phyloP scores from a whole-genome alignment of 2,113 vertebrate genomes.

The Daubentonia madagascariensis region DNA sequence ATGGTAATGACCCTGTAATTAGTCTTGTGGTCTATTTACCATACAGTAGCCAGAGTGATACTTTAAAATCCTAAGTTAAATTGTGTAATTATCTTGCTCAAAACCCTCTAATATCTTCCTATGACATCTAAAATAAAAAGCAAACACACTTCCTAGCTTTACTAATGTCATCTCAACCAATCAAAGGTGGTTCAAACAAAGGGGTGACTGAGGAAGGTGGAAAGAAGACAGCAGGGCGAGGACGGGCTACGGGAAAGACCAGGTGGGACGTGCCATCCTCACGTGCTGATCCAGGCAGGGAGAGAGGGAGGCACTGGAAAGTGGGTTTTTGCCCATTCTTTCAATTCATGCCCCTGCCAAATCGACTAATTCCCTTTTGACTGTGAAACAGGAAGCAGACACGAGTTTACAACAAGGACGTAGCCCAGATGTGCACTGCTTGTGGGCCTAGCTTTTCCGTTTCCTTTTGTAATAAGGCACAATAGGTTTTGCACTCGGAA shows the following conservation, averaged over 20 bases:
- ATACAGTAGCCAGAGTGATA: not conserved
- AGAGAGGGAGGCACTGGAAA: accelerated
- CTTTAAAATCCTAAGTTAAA: not conserved
- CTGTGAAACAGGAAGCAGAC: not conserved
- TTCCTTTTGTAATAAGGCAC: not conserved
- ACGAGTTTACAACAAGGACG: too few species aligned
- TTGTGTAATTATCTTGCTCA: not conserved
- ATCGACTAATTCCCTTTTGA: not conserved
- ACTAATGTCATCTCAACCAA: not conserved
- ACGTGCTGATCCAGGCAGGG: too few species aligned
- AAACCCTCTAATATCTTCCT: not conserved
- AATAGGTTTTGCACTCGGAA: not conserved
- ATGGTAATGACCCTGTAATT: not conserved
- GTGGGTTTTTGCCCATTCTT: not conserved
- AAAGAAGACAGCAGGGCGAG: accelerated
- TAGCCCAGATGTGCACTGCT: not conserved
- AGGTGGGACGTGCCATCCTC: accelerated
- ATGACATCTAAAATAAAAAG: not conserved
- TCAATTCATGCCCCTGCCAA: not conserved
- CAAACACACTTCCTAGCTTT: not conserved
- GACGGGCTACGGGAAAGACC: not conserved
- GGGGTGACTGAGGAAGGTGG: not conserved
- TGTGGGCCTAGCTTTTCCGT: not conserved
- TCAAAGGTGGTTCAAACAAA: not conserved
- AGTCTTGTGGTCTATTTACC: too few species aligned